These are phyloP conservation scores for Podarcis siculus DNA, from an alignment of 2,797 vertebrate genomes.

Conservation along the genomic window DNA sequence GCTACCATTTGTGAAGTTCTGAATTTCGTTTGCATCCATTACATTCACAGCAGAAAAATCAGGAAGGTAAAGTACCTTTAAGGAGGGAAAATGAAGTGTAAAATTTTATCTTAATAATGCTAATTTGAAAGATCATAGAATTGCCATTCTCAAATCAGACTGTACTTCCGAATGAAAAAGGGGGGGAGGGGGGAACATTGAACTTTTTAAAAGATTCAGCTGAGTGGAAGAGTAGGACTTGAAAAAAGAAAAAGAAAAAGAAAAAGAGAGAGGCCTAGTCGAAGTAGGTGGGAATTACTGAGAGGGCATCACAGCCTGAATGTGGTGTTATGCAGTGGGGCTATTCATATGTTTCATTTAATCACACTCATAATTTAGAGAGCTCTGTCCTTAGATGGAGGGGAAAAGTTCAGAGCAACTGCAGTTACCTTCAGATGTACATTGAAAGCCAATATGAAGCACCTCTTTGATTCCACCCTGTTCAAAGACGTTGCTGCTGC, in stretches of 20 bases:
- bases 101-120: not conserved
- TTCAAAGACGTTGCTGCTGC: not conserved
- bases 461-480: not conserved
- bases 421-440: not conserved
- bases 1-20: not conserved
- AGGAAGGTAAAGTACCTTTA: not conserved
- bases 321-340: not conserved
- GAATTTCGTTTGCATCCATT: slow-evolving; percentile 40
- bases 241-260: slow-evolving; percentile 7
- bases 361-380: slow-evolving; percentile 24
- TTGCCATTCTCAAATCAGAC: not conserved
- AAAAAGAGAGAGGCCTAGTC: not conserved
- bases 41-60: slow-evolving; percentile 23
- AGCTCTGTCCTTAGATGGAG: slow-evolving; percentile 6
- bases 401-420: not conserved
- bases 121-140: slow-evolving; percentile 33
- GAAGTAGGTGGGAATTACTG: slow-evolving; percentile 17
- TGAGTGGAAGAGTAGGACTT: slow-evolving; percentile 16
- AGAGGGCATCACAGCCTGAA: not conserved
- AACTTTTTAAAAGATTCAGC: slow-evolving; percentile 6
- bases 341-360: not conserved
- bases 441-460: not conserved
- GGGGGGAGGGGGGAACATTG: not conserved
- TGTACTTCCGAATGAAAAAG: not conserved
- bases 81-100: not conserved